Percentiles rank a stretch among this genome's conserved stretches.
Evolutionary conservation across 1,140 invertebrate species (phyloP).

Genomic region (Penaeus indicus): DNA sequence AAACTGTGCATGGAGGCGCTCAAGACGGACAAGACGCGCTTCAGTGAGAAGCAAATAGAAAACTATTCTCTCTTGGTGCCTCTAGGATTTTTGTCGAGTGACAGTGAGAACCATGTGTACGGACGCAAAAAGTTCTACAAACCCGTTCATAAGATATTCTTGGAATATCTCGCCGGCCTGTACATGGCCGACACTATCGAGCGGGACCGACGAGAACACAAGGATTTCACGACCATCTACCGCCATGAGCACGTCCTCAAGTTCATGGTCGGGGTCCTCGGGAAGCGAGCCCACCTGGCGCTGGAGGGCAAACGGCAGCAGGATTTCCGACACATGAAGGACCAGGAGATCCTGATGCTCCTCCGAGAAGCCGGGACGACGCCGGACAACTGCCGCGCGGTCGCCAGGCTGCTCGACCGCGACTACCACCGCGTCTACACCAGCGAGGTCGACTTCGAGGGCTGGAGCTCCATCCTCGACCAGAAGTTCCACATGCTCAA

Average conservation of each 20-base stretch:
- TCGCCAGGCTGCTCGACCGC: constrained; percentile 59
- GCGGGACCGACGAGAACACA: constrained; percentile 47
- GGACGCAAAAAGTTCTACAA: constrained; percentile 63
- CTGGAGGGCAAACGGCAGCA: constrained; percentile 46
- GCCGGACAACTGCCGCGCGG: constrained; percentile 51
- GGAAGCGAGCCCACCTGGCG: constrained; percentile 48
- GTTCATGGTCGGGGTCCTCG: constrained; percentile 62
- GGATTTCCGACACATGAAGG: constrained; percentile 51
- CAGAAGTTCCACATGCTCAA: constrained; percentile 57
- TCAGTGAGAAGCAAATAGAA: constrained; percentile 65
- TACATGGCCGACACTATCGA: constrained; percentile 62
- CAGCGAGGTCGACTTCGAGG: constrained; percentile 63
- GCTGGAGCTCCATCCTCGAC: constrained; percentile 59
- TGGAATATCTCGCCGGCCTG: constrained; percentile 61
- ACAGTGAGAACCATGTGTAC: constrained; percentile 58
- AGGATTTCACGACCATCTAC: constrained; percentile 49
- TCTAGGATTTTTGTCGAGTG: constrained; percentile 61
- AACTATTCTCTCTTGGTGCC: constrained; percentile 59
- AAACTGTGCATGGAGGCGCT: constrained; percentile 66
- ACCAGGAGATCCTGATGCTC: constrained; percentile 54
- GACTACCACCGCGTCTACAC: constrained; percentile 53
- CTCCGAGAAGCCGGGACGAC: constrained; percentile 58
- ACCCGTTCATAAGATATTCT: constrained; percentile 65
- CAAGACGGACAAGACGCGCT: constrained; percentile 59
- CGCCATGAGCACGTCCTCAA: constrained; percentile 58